Evolutionary conservation across 2,797 vertebrate genomes (phyloP), one percentile per base, ranked within the genome.

Genomic region (Peromyscus melanophrys): DNA sequence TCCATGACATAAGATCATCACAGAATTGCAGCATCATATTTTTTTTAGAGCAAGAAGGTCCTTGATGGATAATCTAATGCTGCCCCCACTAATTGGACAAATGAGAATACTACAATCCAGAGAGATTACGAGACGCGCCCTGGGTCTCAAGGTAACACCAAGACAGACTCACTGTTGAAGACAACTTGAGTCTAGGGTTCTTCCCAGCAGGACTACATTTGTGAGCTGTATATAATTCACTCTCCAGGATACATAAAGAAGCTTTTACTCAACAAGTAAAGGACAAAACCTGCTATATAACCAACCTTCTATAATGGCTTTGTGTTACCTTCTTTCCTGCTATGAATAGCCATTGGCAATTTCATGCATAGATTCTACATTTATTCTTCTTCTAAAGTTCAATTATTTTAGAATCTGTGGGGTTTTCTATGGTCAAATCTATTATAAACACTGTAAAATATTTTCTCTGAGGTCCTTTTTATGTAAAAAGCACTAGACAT

Each of bases 21-120:
- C 0, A 77, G 57, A 94, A 96, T 96, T 98, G 94, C 96, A 98
- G 10, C 97, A 97, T 94, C 77, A 16, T 92, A 67, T 93, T 88
- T 96, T 91, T 94, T 95, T 95, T 49, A 90, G 37, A 89, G n/a
- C 10, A 92, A 87, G 81, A 96, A 97, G 46, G 31, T 94, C n/a
- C 89, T 97, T 92, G 86, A 95, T 59, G 83, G 59, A 77, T 96
- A 95, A 94, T 52, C 40, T 40, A 92, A 7, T 17, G n/a, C 46
- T 90, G 19, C 8, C 40, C 76, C 97, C 57, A 89, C 92, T 98
- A 97, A 97, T 94, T 97, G 95, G 82, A 85, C 96, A 96, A 96
- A 95, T 91, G 96, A 97, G 97, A 97, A 97, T 97, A 95, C 83
- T 96, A 69, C 29, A 81, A 89, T 65, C 97, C 95, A 92, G 90